These are phyloP conservation scores for Pangasianodon gigas DNA, from an alignment of 2,113 vertebrate species.

Conservation along the genomic window DNA sequence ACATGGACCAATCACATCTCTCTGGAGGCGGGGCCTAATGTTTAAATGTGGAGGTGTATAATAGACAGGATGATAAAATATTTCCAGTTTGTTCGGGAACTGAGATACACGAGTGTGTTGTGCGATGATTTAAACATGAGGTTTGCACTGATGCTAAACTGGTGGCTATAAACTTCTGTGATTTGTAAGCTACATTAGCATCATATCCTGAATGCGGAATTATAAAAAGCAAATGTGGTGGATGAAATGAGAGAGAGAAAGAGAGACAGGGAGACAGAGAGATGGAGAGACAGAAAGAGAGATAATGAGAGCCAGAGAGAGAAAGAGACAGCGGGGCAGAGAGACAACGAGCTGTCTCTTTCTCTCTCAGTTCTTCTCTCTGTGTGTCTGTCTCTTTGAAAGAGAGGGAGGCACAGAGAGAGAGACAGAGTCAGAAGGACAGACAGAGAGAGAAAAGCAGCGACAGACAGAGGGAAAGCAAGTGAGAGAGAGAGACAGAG, in stretches of 20 bases:
- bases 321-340: background rate
- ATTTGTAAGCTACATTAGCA: background rate
- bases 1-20: background rate
- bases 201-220: background rate
- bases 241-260: background rate
- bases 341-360: background rate
- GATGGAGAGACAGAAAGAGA: background rate
- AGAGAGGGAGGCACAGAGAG: background rate
- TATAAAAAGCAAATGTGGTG: background rate
- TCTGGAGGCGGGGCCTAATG: background rate
- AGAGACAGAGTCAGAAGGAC: background rate
- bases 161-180: slow-evolving; percentile 1
- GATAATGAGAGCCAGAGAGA: slow-evolving; percentile 1
- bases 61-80: background rate
- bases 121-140: slow-evolving; percentile 26
- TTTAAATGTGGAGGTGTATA: no score
- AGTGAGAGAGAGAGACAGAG: background rate
- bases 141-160: background rate
- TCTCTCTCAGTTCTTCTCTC: background rate
- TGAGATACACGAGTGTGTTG: background rate
- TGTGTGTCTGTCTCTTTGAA: background rate
- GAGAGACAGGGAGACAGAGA: background rate
- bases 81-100: background rate
- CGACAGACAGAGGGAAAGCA: background rate
- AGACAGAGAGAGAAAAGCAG: background rate